Evolutionary conservation across 2,797 vertebrate species (phyloP), one percentile per base, ranked within the genome.

Genomic region (Pangasius larnaudii): DNA sequence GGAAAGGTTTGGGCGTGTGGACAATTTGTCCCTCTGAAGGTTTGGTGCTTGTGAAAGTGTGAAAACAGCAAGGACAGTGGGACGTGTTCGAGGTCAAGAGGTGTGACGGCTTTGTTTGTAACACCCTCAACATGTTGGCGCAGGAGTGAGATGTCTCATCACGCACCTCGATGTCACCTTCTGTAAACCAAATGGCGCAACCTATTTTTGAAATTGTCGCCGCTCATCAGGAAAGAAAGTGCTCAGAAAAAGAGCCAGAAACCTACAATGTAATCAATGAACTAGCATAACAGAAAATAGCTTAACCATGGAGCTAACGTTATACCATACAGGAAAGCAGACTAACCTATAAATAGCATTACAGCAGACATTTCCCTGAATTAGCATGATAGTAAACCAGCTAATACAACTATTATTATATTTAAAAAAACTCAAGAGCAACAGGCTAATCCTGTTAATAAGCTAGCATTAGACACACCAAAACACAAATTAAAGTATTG

Each of bases 41-140:
- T 81, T 81, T 61, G 56, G 33, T 61, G 58, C 27, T 46, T 65
- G 59, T 83, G n/a, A 53, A 36, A 22, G 83, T 85, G 84, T 72
- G 67, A 85, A 61, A 46, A 65, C 80, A 82, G 80, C 79, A 82
- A 61, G 78, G 83, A 85, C 72, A 27, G 80, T 58, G 59, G 30
- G 90, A 85, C 13, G 72, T 87, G 85, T 88, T 77, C 16, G 65
- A 86, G 89, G 85, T 88, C 89, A 86, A 24, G 79, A 89, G 87
- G 91, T 88, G 85, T 51, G 86, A 90, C 65, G 33, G 69, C 85
- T 81, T 89, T 79, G 87, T 88, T 87, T 82, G 59, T 84, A 78
- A 89, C 88, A 86, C 88, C 87, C 86, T 81, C 86, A 46, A 80
- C 85, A 86, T 49, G 39, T 65, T 30, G 80, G 80, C 9, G 27